Percentiles rank a stretch among this genome's conserved stretches.
Evolutionary conservation across 1,140 invertebrate species (phyloP).

Genomic region (Druon quercuslanigerum): DNA sequence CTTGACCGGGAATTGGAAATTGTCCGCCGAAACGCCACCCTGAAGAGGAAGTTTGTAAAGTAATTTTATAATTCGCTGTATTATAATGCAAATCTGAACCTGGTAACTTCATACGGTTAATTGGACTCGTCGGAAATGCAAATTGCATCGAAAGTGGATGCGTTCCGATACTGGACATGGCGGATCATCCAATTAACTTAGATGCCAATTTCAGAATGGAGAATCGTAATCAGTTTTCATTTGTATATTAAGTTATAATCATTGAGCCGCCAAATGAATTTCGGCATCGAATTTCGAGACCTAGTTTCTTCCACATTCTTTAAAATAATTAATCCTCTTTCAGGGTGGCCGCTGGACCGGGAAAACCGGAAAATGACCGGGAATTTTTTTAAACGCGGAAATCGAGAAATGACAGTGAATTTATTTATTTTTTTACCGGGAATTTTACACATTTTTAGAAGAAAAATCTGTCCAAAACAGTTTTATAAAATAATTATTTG

Average conservation of each 20-base stretch:
- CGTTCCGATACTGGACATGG: constrained; percentile 1
- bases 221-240: constrained; percentile 20
- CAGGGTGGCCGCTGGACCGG: no score
- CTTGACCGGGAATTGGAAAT: no score
- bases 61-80: background rate
- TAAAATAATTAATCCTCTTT: background rate
- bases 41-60: no score
- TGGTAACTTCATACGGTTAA: background rate
- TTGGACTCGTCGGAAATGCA: constrained; percentile 4
- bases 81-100: constrained; percentile 9
- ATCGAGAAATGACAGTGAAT: no score
- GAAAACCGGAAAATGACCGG: no score
- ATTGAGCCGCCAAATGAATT: background rate
- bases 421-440: no score
- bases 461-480: no score
- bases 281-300: background rate
- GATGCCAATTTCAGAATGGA: constrained; percentile 4
- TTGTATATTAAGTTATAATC: background rate
- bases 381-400: no score
- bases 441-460: no score
- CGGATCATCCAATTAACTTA: constrained; percentile 22
- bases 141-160: background rate
- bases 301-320: background rate
- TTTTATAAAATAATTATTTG: no score
- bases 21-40: no score